These are phyloP conservation scores for Amphimedon queenslandica DNA, from an alignment of 37 sponge, comb jelly and placozoan species.

Conservation along the genomic window DNA sequence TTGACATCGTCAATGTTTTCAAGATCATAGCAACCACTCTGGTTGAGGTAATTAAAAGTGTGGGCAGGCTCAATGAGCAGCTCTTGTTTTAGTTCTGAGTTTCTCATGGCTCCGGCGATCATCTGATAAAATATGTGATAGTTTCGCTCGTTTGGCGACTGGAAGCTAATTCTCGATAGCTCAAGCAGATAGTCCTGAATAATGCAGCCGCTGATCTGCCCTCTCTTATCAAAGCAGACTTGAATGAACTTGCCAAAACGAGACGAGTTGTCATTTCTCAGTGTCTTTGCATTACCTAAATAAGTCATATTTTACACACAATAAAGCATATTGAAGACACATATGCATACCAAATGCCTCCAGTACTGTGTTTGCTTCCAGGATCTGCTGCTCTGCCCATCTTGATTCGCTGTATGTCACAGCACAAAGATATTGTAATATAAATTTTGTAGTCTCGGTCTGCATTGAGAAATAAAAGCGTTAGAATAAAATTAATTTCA, in stretches of 20 bases:
- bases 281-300: slow-evolving; percentile 91
- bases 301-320: background rate
- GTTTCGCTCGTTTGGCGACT: slow-evolving; percentile 83
- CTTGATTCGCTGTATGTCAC: slow-evolving; percentile 77
- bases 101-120: slow-evolving; percentile 66
- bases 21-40: slow-evolving; percentile 84
- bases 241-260: slow-evolving; percentile 96
- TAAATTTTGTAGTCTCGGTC: slow-evolving; percentile 96
- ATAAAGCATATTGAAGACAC: background rate
- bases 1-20: slow-evolving; percentile 70
- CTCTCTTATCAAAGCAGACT: slow-evolving; percentile 85
- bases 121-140: slow-evolving; percentile 95
- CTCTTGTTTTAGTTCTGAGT: slow-evolving; percentile 53
- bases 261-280: slow-evolving; percentile 92
- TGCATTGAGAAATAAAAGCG: slow-evolving; percentile 8
- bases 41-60: slow-evolving; percentile 84
- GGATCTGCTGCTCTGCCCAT: slow-evolving; percentile 94
- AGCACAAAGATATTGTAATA: slow-evolving; percentile 89
- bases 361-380: slow-evolving; percentile 90
- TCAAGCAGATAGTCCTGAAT: slow-evolving; percentile 94
- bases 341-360: slow-evolving; percentile 88
- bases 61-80: slow-evolving; percentile 65
- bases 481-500: background rate
- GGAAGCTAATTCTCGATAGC: slow-evolving; percentile 83
- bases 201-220: slow-evolving; percentile 89